Base-by-base conservation (phyloP, 2,797 vertebrate genomes). In the Takifugu rubripes region DNA sequence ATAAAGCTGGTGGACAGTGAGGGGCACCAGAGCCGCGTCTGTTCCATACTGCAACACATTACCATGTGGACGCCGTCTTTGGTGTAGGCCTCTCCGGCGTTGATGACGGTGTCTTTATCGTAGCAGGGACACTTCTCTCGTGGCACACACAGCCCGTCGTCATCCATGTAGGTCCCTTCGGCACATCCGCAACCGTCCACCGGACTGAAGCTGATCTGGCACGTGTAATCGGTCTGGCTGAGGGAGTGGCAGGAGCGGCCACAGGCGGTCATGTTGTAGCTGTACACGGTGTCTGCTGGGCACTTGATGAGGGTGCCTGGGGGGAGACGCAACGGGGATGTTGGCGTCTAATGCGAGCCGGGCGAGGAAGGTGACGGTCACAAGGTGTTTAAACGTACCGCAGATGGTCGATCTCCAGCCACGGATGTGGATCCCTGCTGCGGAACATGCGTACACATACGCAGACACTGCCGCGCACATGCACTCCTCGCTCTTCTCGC, bases 111-210 rank as follows among this genome's bases (percentile, higher is more conserved):
- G 54, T 83, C 82, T 54, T 83, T 81, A 43, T 92, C 77, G 31
- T 93, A 94, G 75, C 94, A 96, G 16, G 91, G 86, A 59, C 94
- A 96, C 25, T 40, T 5, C 57, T 66, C 17, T 57, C 4, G 10
- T 7, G 5, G 0, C 16, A 95, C 92, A 66, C 94, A 96, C 2
- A 78, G 9, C 1, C 86, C 89, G 0, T 80, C 52, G 0, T 92
- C 86, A 0, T 91, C 84, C 60, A 93, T 83, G 77, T 91, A 96
- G 11, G 87, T 91, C 31, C 89, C 93, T 6, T 84, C 46, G 0
- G 78, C 79, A 68, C 94, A 95, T 43, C 85, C 88, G 40, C 94
- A 96, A 62, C 94, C 94, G 5, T 95, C 94, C 66, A 94, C 82
- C 6, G 81, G 17, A 0, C 63, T 2, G 0, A 80, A 72, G 0